phyloP scores from a whole-genome alignment of 2,113 vertebrate genomes.

The Elgaria multicarinata region DNA sequence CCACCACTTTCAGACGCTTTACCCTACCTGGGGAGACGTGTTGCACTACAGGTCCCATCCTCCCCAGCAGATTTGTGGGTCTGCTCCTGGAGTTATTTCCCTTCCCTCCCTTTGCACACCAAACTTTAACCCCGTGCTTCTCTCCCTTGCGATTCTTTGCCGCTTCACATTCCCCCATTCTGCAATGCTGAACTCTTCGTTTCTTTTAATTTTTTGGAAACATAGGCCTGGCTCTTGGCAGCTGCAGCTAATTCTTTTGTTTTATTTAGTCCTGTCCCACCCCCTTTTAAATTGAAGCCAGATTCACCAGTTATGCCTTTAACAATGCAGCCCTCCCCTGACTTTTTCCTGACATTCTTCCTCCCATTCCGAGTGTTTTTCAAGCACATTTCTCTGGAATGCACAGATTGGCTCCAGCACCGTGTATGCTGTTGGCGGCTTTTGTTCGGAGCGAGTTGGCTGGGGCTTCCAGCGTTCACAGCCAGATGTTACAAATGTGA shows the following conservation, averaged over 20 bases:
- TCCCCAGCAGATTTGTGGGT: not conserved
- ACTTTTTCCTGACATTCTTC: constrained; percentile 61
- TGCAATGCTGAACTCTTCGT: not conserved
- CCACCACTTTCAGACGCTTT: not conserved
- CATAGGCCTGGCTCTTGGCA: constrained; percentile 8
- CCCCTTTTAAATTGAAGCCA: constrained; percentile 58
- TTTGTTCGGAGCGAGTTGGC: constrained; percentile 56
- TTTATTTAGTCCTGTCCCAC: not conserved
- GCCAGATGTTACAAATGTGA: constrained; percentile 70
- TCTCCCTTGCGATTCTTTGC: not conserved
- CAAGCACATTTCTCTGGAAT: constrained; percentile 58
- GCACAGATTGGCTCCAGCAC: constrained; percentile 19
- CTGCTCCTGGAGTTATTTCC: not conserved
- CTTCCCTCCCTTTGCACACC: not conserved
- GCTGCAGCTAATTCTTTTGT: constrained; percentile 10
- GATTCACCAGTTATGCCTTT: constrained; percentile 48
- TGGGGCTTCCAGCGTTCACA: constrained; percentile 58
- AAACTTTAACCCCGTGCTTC: not conserved
- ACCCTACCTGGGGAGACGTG: no score
- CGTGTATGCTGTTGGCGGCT: constrained; percentile 17
- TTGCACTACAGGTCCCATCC: no score
- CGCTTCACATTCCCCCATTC: not conserved
- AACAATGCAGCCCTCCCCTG: constrained; percentile 57
- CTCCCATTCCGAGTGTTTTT: constrained; percentile 58
- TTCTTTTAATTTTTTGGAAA: not conserved